Evolutionary conservation across 2,113 vertebrate genomes (phyloP).

Genomic region (Alexandromys fortis): DNA sequence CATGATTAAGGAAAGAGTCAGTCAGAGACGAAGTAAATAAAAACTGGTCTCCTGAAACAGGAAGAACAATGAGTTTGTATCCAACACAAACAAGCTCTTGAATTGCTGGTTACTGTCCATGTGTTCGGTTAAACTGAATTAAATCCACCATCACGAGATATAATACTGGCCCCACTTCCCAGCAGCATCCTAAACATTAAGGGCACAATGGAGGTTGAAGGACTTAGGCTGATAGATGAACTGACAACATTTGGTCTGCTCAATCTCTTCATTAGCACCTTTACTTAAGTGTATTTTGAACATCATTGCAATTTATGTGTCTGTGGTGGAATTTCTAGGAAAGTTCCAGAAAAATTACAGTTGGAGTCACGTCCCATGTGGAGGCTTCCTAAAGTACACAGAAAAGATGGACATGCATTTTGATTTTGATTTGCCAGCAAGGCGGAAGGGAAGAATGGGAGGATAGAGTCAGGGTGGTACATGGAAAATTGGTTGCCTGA

Average conservation of each 20-base stretch:
- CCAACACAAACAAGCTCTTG: neutral
- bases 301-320: neutral
- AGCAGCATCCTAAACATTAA: neutral
- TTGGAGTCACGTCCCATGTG: neutral
- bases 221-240: slow-evolving; percentile 30
- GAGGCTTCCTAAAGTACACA: neutral
- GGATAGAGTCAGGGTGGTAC: neutral
- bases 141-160: neutral
- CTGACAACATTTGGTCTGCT: slow-evolving; percentile 32
- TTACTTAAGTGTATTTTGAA: slow-evolving; percentile 29
- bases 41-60: neutral
- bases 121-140: slow-evolving; percentile 4
- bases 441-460: no score
- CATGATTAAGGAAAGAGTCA: neutral
- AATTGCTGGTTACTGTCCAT: neutral
- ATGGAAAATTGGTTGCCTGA: neutral
- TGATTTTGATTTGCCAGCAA: neutral
- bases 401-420: neutral
- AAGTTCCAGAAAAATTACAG: neutral
- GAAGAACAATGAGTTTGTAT: slow-evolving; percentile 18
- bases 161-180: neutral
- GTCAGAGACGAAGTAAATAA: slow-evolving; percentile 4
- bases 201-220: neutral
- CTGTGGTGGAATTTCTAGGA: neutral
- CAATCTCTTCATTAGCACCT: neutral